Base-by-base conservation (phyloP, 2,888 invertebrate genomes). In the Blera fallax region DNA sequence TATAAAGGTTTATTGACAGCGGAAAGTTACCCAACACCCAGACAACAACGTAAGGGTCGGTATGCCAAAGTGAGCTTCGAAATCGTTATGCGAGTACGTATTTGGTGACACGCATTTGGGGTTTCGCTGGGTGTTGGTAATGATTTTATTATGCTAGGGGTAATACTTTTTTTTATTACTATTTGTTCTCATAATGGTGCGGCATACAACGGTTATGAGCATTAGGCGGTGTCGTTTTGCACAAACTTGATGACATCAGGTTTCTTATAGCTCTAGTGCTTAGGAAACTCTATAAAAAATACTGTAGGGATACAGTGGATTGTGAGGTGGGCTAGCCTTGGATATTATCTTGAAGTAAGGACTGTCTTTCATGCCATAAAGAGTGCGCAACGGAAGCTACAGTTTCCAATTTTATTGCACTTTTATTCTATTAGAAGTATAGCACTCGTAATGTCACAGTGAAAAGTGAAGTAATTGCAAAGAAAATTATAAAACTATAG, bases 1-100 rank as follows among this genome's bases (percentile, higher is more conserved):
- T 29, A 67, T 40, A 54, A 67, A 67, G 37, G 67, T 54, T 67
- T 67, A 67, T 67, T 67, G 69, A 43, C 54, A 54, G 34, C n/a
- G 18, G 5, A 37, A 16, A 40, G 40, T 40, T 40, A 40, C 40
- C 14, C 40, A 40, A 40, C 40, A 40, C 14, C 40, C 5, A 32
- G 32, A 1, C 32, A 7, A 29, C 32, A 32, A 32, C 7, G 32
- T 32, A 32, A 10, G 32, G 32, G 32, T 32, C 40, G 5, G 40
- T 40, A 14, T 3, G n/a, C n/a, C n/a, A n/a, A n/a, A 11, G 43
- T 14, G 14, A 16, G 43, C 14, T 45, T 45, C 11, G 48, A 21
- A 48, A 48, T 21, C 48, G 16, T 48, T n/a, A n/a, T n/a, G n/a
- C n/a, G n/a, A n/a, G 21, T 14, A 37, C n/a, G 16, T 6, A 18